Conservation (phyloP, 2,113 vertebrate species). For the Corythornis cristatus region DNA sequence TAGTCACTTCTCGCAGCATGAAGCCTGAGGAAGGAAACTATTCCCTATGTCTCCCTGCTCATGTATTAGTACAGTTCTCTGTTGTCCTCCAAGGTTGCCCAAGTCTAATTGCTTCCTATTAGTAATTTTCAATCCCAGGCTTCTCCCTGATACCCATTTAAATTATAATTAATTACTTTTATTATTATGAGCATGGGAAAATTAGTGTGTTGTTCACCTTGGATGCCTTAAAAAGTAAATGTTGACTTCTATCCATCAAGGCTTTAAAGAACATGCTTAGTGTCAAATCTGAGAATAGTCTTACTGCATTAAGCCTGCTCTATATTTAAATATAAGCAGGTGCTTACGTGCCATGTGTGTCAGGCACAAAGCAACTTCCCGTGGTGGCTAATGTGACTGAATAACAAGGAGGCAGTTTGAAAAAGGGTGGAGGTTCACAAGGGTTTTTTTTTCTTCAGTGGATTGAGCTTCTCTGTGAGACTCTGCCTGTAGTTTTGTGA, state of each 20-base stretch:
- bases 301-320: slow-evolving; percentile 54
- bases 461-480: background rate
- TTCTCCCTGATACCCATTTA: background rate
- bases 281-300: slow-evolving; percentile 55
- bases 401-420: background rate
- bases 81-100: background rate
- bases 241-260: slow-evolving; percentile 15
- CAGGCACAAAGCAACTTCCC: background rate
- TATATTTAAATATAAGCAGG: slow-evolving; percentile 68
- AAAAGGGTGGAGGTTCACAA: background rate
- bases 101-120: background rate
- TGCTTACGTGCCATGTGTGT: slow-evolving; percentile 49
- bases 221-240: slow-evolving; percentile 27
- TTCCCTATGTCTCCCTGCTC: background rate
- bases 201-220: background rate
- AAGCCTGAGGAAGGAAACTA: background rate
- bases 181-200: background rate
- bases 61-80: background rate
- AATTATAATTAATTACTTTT: background rate
- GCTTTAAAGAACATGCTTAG: slow-evolving; percentile 58
- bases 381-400: background rate
- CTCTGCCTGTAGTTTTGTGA: background rate
- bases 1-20: background rate
- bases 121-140: background rate
- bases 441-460: background rate